A percentile compares a stretch with the other conserved stretches of the same genome.
Conservation (phyloP, 2,797 vertebrate species). For the Sylvilagus floridanus region DNA sequence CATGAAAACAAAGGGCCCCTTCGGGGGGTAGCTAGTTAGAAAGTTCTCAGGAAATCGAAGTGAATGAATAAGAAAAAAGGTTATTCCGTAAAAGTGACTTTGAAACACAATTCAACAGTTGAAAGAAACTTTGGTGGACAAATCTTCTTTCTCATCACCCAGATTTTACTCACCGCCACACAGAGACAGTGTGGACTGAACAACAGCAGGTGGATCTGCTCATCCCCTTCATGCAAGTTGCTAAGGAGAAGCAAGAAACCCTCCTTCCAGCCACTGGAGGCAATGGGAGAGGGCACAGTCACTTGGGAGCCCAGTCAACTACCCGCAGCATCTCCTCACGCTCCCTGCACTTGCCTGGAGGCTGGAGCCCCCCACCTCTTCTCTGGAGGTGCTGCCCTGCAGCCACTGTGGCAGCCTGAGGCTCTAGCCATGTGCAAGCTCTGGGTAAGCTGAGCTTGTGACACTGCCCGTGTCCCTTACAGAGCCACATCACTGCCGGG, state of each 20-base stretch:
- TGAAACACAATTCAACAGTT: background rate
- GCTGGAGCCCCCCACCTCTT: too few species aligned
- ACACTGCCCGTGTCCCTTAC: too few species aligned
- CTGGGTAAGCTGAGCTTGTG: too few species aligned
- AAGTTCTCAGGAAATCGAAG: slow-evolving; percentile 54
- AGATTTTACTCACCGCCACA: slow-evolving; percentile 23
- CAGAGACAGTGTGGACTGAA: background rate
- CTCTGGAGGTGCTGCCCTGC: too few species aligned
- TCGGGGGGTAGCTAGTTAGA: slow-evolving; percentile 69
- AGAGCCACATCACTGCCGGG: too few species aligned
- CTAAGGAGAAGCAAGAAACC: background rate
- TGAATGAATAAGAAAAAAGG: background rate
- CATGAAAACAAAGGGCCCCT: background rate
- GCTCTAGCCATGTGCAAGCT: too few species aligned
- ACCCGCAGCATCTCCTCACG: background rate
- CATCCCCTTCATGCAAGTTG: background rate
- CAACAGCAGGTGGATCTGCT: background rate
- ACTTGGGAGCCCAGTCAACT: background rate
- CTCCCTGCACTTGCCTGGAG: too few species aligned
- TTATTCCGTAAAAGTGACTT: slow-evolving; percentile 8
- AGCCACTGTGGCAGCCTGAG: too few species aligned
- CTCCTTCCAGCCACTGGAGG: background rate
- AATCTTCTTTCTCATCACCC: background rate
- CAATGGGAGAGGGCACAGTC: background rate
- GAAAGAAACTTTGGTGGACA: slow-evolving; percentile 21